Evolutionary conservation across 2,797 vertebrate species (phyloP), one percentile per base, ranked within the genome.

Genomic region (Galago senegalensis): DNA sequence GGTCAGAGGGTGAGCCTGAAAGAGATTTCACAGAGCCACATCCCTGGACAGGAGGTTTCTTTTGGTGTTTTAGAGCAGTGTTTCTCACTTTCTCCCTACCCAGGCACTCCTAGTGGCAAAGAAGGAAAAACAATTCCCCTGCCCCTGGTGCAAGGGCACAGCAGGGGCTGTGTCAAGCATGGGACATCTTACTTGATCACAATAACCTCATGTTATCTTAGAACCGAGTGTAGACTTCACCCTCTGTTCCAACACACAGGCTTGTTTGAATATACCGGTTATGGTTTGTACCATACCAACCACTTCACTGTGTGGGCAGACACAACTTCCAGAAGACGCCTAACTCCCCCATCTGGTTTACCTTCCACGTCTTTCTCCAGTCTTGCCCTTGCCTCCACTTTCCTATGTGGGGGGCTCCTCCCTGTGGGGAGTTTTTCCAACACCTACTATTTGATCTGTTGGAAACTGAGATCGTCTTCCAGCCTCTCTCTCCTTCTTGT

Each of bases 281-380:
- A 0, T 0, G 13, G 29, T 13, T 69, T 56, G 4, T 5, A 14
- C 14, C 49, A 0, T 61, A 0, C 23, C 43, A 69, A 34, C 82
- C 13, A 7, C 18, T 14, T 16, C 7, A 1, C 25, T 73, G n/a
- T 73, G 37, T 0, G 10, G 10, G 0, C 6, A 53, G 49, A 53
- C 27, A 14, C 16, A 25, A n/a, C 63, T 67, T 31, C 14, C 23
- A 1, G 27, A 31, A 0, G 21, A 3, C 80, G 43, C 37, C 43
- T 40, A 0, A 0, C 49, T 29, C 27, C 0, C 0, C 0, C 0
- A 0, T 14, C n/a, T 9, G 37, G 21, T 20, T 34, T 9, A 27
- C 20, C 18, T 29, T 5, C 7, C 0, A 29, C 0, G 7, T 0
- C 49, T 4, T 2, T 7, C 37, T 67, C 40, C 7, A 2, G 0